Conservation (phyloP, 2,113 vertebrate genomes). For the Tiliqua scincoides region DNA sequence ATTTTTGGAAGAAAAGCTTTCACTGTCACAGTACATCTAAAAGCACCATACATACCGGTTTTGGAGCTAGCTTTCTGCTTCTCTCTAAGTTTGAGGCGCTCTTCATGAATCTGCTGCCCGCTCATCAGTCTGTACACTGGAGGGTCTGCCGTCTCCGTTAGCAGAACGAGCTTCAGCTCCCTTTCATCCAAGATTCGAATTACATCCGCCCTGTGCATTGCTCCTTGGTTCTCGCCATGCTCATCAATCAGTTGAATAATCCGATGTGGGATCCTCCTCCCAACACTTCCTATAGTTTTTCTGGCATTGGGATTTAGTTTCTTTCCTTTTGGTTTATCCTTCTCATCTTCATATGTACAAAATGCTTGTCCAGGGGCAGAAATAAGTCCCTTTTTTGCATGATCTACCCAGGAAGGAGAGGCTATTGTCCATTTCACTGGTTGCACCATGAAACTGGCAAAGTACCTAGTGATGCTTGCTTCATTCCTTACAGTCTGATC, state of each 20-base stretch:
- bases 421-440: constrained; percentile 37
- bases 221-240: constrained; percentile 83
- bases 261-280: constrained; percentile 84
- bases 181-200: constrained; percentile 84
- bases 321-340: constrained; percentile 47
- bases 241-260: constrained; percentile 82
- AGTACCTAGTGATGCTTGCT: constrained; percentile 28
- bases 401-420: constrained; percentile 42
- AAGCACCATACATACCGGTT: constrained; percentile 69
- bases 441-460: constrained; percentile 35
- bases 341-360: constrained; percentile 61
- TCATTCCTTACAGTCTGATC: constrained; percentile 57
- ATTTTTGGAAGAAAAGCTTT: background rate
- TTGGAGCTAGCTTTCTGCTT: constrained; percentile 76
- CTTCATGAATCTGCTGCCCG: constrained; percentile 86
- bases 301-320: constrained; percentile 49
- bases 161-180: constrained; percentile 82
- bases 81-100: constrained; percentile 82
- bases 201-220: constrained; percentile 83
- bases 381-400: constrained; percentile 7
- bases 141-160: constrained; percentile 75
- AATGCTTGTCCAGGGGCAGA: constrained; percentile 60
- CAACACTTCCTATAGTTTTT: constrained; percentile 74
- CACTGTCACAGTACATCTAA: background rate
- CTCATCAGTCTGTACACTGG: constrained; percentile 89